These are phyloP conservation scores for Otolemur garnettii DNA, from an alignment of 2,113 vertebrate species.

Conservation along the genomic window DNA sequence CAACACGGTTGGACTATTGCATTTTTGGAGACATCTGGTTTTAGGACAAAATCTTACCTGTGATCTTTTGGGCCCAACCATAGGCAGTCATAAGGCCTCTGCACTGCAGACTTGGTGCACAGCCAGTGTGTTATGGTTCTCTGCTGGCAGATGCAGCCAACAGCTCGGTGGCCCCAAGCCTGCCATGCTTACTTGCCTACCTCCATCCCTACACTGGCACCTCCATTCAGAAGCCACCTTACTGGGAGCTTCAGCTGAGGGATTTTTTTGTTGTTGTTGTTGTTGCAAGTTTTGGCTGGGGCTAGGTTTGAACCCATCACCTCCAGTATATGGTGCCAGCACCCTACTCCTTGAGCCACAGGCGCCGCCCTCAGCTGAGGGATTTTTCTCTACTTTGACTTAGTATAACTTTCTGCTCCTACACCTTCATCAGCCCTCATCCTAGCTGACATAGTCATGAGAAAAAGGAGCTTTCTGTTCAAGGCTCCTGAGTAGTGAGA, in stretches of 20 bases:
- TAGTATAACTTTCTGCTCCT: not conserved
- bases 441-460: too few species aligned
- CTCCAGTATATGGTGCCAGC: too few species aligned
- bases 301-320: too few species aligned
- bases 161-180: not conserved
- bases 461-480: not conserved
- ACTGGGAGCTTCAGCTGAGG: not conserved
- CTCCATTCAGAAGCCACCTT: not conserved
- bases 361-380: not conserved
- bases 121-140: not conserved
- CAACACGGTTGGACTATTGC: not conserved
- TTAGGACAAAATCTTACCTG: not conserved
- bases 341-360: too few species aligned
- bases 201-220: too few species aligned
- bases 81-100: not conserved
- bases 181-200: not conserved
- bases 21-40: not conserved
- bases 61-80: not conserved
- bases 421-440: too few species aligned
- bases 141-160: not conserved
- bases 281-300: too few species aligned
- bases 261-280: not conserved
- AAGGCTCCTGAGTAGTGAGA: not conserved
- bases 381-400: not conserved
- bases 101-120: not conserved